These are phyloP conservation scores for Drosophila lini DNA, from an alignment of 1,140 invertebrate genomes.

Conservation along the genomic window DNA sequence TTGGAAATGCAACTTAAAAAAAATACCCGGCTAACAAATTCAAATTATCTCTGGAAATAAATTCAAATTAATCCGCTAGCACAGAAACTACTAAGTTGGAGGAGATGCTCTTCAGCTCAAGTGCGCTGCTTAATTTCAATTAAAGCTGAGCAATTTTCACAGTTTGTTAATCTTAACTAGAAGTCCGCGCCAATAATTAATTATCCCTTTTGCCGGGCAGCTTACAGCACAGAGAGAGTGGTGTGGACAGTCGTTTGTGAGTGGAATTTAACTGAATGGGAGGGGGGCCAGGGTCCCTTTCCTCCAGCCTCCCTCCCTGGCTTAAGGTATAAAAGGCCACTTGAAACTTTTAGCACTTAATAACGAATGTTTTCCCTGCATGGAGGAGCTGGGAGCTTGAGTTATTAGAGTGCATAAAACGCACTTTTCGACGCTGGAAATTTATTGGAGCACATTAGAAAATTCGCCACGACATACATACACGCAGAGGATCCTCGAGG, in stretches of 20 bases:
- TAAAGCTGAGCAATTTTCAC: conserved; percentile 68
- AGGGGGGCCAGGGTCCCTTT: neutral
- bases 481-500: neutral
- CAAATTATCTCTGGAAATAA: conserved; percentile 51
- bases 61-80: conserved; percentile 58
- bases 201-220: conserved; percentile 46
- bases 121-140: conserved; percentile 67
- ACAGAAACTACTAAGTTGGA: conserved; percentile 54
- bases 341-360: conserved; percentile 65
- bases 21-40: conserved; percentile 51
- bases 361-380: conserved; percentile 50
- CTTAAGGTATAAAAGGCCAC: conserved; percentile 51
- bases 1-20: conserved; percentile 43
- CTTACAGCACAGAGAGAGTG: neutral
- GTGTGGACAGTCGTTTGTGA: conserved; percentile 29
- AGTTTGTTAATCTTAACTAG: conserved; percentile 70
- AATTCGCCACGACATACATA: conserved; percentile 55
- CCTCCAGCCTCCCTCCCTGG: conserved; percentile 2
- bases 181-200: conserved; percentile 66
- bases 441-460: conserved; percentile 64
- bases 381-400: conserved; percentile 15
- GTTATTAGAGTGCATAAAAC: conserved; percentile 66
- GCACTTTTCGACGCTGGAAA: conserved; percentile 55
- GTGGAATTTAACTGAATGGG: neutral
- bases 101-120: conserved; percentile 29